Conservation (phyloP, 2,888 invertebrate species). For the Apotomis turbidana region DNA sequence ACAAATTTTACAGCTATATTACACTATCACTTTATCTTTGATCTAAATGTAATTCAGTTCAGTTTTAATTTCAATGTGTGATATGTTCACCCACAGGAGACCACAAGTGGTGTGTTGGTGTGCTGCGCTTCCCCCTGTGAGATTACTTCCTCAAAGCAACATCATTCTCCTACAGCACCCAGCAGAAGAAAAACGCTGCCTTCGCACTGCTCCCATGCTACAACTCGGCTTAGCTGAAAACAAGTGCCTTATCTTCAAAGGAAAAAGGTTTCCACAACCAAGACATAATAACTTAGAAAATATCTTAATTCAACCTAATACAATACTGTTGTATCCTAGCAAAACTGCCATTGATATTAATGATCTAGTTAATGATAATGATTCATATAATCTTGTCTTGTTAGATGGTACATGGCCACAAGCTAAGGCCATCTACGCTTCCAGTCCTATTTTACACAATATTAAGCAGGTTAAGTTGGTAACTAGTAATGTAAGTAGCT, state of each 20-base stretch:
- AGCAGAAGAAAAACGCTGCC: conserved; percentile 94
- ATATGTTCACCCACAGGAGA: conserved; percentile 81
- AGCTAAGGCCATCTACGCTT: conserved; percentile 95
- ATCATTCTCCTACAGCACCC: conserved; percentile 96
- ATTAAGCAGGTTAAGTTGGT: conserved; percentile 93
- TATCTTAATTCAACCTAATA: conserved; percentile 86
- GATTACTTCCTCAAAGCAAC: conserved; percentile 87
- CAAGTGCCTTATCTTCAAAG: conserved; percentile 91
- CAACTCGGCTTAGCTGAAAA: conserved; percentile 88
- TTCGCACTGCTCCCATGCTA: conserved; percentile 96
- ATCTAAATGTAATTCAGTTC: not conserved
- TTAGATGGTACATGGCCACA: conserved; percentile 99
- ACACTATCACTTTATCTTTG: not conserved
- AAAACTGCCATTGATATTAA: conserved; percentile 88
- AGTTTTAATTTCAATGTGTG: not conserved
- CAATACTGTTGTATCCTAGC: conserved; percentile 92
- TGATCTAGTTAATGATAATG: conserved; percentile 69
- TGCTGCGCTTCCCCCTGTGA: conserved; percentile 88
- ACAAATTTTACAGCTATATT: too few relatives aligned
- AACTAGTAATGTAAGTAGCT: conserved; percentile 89
- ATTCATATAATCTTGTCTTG: conserved; percentile 90
- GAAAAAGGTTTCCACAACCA: conserved; percentile 91
- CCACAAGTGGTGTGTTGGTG: conserved; percentile 96
- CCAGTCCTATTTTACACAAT: conserved; percentile 89
- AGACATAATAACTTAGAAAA: conserved; percentile 86